A percentile compares a stretch with the other conserved stretches of the same genome.
These are phyloP conservation scores for Tethya wilhelma DNA, from an alignment of 37 sponge, comb jelly and placozoan species.

Conservation along the genomic window DNA sequence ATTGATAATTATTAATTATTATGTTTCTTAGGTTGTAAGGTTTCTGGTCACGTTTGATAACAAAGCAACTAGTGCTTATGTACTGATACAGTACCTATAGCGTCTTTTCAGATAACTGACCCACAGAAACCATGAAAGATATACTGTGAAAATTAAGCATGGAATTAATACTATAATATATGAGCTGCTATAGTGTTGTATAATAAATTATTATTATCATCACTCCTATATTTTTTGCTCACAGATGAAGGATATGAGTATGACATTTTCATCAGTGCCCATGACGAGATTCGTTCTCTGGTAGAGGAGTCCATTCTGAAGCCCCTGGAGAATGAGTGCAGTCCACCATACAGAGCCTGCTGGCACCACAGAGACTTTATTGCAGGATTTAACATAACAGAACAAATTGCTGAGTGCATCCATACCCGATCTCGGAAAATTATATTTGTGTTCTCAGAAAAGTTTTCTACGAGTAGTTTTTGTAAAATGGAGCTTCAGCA, in stretches of 20 bases:
- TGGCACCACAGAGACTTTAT: conserved; percentile 50
- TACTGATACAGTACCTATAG: neutral
- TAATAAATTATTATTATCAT: too few species aligned
- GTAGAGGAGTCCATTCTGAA: conserved; percentile 15
- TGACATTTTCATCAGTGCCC: conserved; percentile 45
- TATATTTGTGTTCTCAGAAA: conserved; percentile 40
- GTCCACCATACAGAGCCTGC: conserved; percentile 22
- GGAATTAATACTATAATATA: neutral
- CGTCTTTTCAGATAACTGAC: neutral
- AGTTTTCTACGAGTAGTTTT: conserved; percentile 34
- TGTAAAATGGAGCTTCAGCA: conserved; percentile 27
- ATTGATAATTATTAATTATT: too few species aligned
- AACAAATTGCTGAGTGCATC: conserved; percentile 31
- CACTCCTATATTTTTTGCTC: too few species aligned
- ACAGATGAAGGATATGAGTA: conserved; percentile 17
- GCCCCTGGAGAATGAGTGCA: conserved; percentile 19
- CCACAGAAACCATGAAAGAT: neutral
- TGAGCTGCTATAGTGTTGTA: too few species aligned
- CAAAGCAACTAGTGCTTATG: neutral
- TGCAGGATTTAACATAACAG: conserved; percentile 22
- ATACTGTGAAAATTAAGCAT: neutral
- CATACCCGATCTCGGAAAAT: conserved; percentile 29
- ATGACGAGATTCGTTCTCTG: conserved; percentile 22
- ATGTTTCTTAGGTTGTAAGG: too few species aligned
- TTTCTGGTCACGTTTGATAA: too few species aligned